A percentile compares a stretch with the other conserved stretches of the same genome.
phyloP scores from a whole-genome alignment of 2,113 vertebrate genomes.

The Sturnira hondurensis region DNA sequence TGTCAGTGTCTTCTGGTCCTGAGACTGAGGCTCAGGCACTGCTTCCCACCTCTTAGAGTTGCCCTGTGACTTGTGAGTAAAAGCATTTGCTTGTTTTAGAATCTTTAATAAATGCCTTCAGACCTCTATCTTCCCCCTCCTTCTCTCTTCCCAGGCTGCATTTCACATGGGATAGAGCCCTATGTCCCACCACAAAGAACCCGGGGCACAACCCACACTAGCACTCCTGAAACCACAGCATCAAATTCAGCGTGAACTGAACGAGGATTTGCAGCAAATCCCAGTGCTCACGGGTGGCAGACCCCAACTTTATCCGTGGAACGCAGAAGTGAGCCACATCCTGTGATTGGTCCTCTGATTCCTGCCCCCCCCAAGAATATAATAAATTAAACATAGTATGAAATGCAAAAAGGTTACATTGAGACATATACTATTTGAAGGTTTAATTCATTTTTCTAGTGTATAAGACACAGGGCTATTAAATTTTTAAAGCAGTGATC shows the following conservation, averaged over 20 bases:
- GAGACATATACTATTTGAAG: constrained; percentile 88
- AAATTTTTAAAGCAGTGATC: constrained; percentile 89
- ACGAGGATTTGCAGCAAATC: background rate
- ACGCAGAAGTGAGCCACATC: constrained; percentile 52
- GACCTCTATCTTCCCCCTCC: no score
- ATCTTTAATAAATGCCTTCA: background rate
- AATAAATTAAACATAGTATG: constrained; percentile 87
- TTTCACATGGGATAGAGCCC: background rate
- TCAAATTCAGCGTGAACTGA: background rate
- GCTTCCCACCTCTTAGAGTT: background rate
- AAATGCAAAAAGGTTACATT: constrained; percentile 88
- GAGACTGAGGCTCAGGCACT: background rate
- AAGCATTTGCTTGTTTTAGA: background rate
- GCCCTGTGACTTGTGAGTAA: background rate
- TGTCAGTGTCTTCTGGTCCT: background rate
- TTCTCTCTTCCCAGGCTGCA: background rate
- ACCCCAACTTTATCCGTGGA: constrained; percentile 52
- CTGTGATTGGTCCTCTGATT: constrained; percentile 65
- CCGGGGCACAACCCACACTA: background rate
- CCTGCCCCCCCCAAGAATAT: constrained; percentile 60
- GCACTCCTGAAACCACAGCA: background rate
- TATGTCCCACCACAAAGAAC: background rate
- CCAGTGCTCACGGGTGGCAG: background rate
- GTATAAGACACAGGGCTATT: constrained; percentile 89
- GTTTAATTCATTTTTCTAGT: constrained; percentile 89